These are phyloP conservation scores for Barbus barbus DNA, from an alignment of 2,113 vertebrate species.

Conservation along the genomic window DNA sequence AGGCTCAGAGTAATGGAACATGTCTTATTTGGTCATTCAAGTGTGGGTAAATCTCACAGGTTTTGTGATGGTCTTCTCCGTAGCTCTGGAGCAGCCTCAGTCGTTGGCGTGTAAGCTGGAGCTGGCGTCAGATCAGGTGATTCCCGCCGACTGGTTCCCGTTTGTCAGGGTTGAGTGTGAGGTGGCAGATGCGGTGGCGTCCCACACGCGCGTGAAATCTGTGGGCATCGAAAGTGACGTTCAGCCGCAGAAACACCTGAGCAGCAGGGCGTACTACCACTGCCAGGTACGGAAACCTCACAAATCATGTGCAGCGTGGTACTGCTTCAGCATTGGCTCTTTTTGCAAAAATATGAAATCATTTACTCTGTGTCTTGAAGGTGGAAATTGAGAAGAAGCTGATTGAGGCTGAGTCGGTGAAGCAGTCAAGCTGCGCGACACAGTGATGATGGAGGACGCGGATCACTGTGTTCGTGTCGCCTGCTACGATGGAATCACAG, in stretches of 20 bases:
- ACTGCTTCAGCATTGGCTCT: background rate
- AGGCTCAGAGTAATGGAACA: background rate
- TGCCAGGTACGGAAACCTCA: slow-evolving; percentile 80
- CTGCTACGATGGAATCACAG: background rate
- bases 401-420: slow-evolving; percentile 86
- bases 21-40: too few species aligned
- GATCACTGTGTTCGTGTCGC: background rate
- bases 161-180: slow-evolving; percentile 89
- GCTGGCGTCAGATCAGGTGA: slow-evolving; percentile 94
- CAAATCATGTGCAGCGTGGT: too few species aligned
- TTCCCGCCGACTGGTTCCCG: slow-evolving; percentile 90
- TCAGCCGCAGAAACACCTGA: slow-evolving; percentile 90
- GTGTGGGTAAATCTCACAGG: background rate
- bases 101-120: slow-evolving; percentile 94
- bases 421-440: slow-evolving; percentile 80
- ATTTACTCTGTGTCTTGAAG: slow-evolving; percentile 62
- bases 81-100: slow-evolving; percentile 89
- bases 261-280: slow-evolving; percentile 85
- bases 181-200: slow-evolving; percentile 80
- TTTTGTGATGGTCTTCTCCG: slow-evolving; percentile 19
- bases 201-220: slow-evolving; percentile 84
- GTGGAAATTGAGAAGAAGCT: slow-evolving; percentile 96
- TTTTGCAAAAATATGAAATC: background rate
- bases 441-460: slow-evolving; percentile 70
- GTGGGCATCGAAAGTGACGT: slow-evolving; percentile 87